Conservation (phyloP, 2,797 vertebrate genomes). For the Chromis chromis region DNA sequence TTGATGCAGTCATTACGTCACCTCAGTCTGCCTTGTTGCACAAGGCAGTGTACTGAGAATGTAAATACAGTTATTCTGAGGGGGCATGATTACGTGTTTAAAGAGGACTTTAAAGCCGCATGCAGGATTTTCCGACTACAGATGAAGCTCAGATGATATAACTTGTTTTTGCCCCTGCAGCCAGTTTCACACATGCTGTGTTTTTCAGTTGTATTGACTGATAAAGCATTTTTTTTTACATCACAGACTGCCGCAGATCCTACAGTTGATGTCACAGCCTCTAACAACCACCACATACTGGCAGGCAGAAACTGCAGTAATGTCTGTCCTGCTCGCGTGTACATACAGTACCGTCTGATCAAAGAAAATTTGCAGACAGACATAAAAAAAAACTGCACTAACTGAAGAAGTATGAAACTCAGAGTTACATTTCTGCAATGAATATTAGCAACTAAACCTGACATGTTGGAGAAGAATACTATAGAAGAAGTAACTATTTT, state of each 20-base stretch:
- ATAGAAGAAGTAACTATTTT: too few relatives aligned
- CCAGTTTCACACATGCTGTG: not conserved
- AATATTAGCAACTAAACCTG: too few relatives aligned
- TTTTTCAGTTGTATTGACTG: not conserved
- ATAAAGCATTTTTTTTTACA: not conserved
- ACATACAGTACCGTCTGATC: too few relatives aligned
- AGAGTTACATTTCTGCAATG: too few relatives aligned
- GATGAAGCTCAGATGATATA: conserved; percentile 2
- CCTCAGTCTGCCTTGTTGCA: conserved; percentile 57
- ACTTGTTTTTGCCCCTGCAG: not conserved
- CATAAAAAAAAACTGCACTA: too few relatives aligned
- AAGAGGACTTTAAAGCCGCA: conserved; percentile 12
- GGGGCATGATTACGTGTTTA: conserved; percentile 29
- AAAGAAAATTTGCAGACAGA: too few relatives aligned
- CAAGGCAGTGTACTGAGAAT: conserved; percentile 52
- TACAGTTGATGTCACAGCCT: not conserved
- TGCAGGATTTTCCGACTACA: not conserved
- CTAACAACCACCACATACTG: not conserved
- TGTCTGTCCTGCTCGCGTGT: too few relatives aligned
- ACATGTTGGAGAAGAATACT: too few relatives aligned
- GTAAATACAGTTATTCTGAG: conserved; percentile 48
- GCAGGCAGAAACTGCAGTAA: not conserved
- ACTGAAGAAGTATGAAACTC: too few relatives aligned
- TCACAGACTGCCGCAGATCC: not conserved
- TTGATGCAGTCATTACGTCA: conserved; percentile 79